phyloP scores from a whole-genome alignment of 2,113 vertebrate genomes.

The Camarhynchus parvulus region DNA sequence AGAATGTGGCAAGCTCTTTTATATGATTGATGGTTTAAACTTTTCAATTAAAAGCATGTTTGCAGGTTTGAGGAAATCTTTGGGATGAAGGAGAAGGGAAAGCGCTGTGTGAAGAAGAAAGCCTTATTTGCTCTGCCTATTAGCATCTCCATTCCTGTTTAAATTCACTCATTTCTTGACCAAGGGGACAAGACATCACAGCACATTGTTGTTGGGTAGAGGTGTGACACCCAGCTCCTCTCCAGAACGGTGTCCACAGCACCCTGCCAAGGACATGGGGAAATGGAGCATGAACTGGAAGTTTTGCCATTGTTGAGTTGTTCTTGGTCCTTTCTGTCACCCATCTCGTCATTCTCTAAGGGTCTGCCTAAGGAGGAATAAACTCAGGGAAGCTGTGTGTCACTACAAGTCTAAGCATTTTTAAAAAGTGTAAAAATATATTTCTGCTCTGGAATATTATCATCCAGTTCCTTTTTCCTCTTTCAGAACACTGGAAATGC shows the following conservation, averaged over 20 bases:
- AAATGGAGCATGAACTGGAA: rapidly evolving
- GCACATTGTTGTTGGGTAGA: background rate
- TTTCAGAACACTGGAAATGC: background rate
- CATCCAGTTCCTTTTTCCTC: background rate
- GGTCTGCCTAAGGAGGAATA: background rate
- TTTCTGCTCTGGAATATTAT: background rate
- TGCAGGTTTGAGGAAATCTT: background rate
- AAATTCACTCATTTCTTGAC: background rate
- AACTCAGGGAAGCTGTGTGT: background rate
- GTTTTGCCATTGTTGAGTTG: background rate
- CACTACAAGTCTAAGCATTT: background rate
- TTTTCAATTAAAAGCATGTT: constrained; percentile 11
- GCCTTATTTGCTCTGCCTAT: background rate
- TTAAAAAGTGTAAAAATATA: background rate
- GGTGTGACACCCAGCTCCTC: background rate
- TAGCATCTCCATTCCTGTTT: background rate
- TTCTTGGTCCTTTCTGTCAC: background rate
- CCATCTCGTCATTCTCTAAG: background rate
- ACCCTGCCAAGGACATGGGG: background rate
- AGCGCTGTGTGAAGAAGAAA: background rate
- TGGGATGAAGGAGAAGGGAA: background rate
- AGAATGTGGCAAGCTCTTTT: background rate
- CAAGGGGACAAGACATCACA: background rate
- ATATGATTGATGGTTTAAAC: background rate
- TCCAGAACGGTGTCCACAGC: background rate